Conservation (phyloP, 2,797 vertebrate species). For the Coendou prehensilis region DNA sequence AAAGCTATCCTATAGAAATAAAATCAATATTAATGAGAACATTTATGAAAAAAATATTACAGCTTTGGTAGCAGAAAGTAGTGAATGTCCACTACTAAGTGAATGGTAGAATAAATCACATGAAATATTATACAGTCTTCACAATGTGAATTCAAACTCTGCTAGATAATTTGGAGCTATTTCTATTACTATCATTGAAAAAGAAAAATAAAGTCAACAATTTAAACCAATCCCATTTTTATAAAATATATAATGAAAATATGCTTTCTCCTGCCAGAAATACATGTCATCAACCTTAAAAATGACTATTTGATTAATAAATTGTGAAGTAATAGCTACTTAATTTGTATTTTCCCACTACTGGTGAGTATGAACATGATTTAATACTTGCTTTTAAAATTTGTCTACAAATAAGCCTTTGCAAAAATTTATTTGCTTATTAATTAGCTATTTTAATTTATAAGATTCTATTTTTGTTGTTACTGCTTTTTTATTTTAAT, state of each 20-base stretch:
- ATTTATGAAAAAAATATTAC: not conserved
- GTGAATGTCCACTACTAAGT: not conserved
- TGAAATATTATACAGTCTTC: not conserved
- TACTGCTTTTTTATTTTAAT: not conserved
- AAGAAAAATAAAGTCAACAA: not conserved
- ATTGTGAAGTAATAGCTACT: fast-evolving
- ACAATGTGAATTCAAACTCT: not conserved
- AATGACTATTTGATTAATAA: not conserved
- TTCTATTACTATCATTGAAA: not conserved
- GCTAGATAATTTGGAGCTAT: not conserved
- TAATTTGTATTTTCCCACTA: not conserved
- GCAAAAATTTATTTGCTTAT: not conserved
- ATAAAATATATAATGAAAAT: not conserved
- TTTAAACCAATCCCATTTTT: not conserved
- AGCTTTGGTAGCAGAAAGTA: not conserved
- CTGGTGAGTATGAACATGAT: not conserved
- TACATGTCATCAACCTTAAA: not conserved
- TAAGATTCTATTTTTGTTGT: not conserved
- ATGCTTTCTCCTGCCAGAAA: not conserved
- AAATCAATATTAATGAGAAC: not conserved
- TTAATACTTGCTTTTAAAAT: not conserved
- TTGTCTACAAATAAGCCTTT: not conserved
- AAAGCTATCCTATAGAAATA: not conserved
- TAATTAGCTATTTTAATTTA: slow-evolving; percentile 5
- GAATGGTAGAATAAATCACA: not conserved